Conservation (phyloP, 92 coral and sea anemone genomes). For the Epizoanthus stellaris region DNA sequence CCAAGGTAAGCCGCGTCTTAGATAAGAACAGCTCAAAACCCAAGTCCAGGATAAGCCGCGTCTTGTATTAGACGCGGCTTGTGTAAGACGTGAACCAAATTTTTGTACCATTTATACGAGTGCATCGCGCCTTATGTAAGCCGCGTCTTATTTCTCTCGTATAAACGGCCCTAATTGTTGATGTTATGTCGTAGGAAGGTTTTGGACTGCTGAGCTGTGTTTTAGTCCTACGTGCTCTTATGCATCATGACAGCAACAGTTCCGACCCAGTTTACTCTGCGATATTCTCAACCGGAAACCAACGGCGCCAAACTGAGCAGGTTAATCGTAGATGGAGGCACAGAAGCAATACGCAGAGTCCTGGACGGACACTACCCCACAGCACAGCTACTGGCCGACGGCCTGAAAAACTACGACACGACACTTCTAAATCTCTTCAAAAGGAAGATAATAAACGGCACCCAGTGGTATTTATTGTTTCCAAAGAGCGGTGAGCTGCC, state of each 20-base stretch:
- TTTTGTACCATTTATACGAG: no score
- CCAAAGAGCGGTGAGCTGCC: slow-evolving; percentile 6
- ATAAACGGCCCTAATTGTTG: no score
- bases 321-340: slow-evolving; percentile 33
- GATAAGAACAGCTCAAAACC: no score
- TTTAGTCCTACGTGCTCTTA: no score
- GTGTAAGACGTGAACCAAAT: no score
- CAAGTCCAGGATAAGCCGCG: no score
- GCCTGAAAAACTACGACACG: slow-evolving; percentile 8
- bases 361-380: slow-evolving; percentile 1
- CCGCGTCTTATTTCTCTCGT: no score
- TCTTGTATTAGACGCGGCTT: no score
- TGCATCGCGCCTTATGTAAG: no score
- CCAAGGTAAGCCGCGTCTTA: no score
- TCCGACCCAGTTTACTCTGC: neutral
- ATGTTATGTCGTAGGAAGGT: no score
- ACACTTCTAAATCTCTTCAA: neutral
- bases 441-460: slow-evolving; percentile 5
- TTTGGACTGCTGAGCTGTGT: no score
- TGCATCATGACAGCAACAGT: neutral
- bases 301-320: slow-evolving; percentile 39
- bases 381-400: neutral
- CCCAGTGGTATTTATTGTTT: slow-evolving; percentile 24
- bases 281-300: slow-evolving; percentile 17
- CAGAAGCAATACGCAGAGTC: slow-evolving; percentile 22